These are phyloP conservation scores for Ruditapes philippinarum DNA, from an alignment of 1,140 invertebrate genomes.

Conservation along the genomic window DNA sequence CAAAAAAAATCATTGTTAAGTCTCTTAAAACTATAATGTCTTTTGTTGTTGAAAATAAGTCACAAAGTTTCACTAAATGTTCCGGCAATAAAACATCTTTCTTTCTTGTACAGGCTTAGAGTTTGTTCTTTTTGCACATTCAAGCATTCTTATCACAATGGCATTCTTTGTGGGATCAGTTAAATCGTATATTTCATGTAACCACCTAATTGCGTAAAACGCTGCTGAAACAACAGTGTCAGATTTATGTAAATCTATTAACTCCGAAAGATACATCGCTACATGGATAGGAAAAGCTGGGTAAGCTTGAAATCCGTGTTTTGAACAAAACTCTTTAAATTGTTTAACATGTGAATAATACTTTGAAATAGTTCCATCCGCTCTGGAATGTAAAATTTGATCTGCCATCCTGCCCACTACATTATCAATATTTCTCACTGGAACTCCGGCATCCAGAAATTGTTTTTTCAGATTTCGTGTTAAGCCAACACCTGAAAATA, in stretches of 20 bases:
- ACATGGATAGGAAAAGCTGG: slow-evolving; percentile 8
- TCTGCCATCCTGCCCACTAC: neutral
- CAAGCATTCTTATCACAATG: neutral
- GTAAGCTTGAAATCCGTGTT: neutral
- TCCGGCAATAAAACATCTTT: neutral
- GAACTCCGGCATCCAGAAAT: neutral
- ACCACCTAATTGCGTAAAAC: slow-evolving; percentile 7
- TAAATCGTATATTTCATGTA: neutral
- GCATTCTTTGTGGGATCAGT: neutral
- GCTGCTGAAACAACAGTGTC: neutral
- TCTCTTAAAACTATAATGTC: slow-evolving; percentile 49
- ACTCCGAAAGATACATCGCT: slow-evolving; percentile 49
- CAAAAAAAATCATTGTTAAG: slow-evolving; percentile 60
- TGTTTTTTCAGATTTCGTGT: too few relatives aligned
- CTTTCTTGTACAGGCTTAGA: neutral
- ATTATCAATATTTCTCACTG: neutral
- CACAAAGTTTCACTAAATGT: neutral
- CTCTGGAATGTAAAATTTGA: neutral
- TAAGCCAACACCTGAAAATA: too few relatives aligned
- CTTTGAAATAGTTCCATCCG: neutral
- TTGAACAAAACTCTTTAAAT: neutral
- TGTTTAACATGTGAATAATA: neutral
- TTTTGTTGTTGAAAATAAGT: neutral
- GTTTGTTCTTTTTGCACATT: neutral
- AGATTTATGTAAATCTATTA: slow-evolving; percentile 41